These are phyloP conservation scores for Rhabdophis nuchalis DNA, from an alignment of 2,797 vertebrate species.

Conservation along the genomic window DNA sequence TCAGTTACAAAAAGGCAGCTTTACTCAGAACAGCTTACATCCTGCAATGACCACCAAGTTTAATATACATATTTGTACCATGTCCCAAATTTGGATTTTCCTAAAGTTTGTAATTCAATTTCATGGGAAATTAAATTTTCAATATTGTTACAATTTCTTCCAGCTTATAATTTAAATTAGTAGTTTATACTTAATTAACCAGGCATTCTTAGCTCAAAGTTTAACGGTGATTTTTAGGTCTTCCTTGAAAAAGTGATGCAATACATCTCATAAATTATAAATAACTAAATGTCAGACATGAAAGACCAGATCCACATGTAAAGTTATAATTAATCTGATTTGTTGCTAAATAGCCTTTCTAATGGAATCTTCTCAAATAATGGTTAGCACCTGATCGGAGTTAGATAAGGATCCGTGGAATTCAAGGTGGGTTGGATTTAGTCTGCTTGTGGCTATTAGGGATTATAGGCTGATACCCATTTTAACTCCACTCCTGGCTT, in stretches of 20 bases:
- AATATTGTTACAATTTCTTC: neutral
- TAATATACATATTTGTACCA: neutral
- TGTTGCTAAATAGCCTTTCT: too few species aligned
- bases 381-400: too few species aligned
- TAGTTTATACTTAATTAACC: neutral
- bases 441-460: too few species aligned
- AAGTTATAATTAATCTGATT: too few species aligned
- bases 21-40: too few species aligned
- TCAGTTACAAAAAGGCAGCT: too few species aligned
- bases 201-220: neutral
- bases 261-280: neutral
- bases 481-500: too few species aligned
- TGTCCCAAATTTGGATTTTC: neutral
- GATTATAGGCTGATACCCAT: too few species aligned
- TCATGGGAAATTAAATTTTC: neutral
- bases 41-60: neutral
- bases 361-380: too few species aligned
- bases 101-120: neutral
- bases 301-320: too few species aligned
- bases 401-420: too few species aligned
- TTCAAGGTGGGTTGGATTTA: too few species aligned
- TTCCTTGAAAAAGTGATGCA: neutral
- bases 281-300: neutral
- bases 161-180: neutral
- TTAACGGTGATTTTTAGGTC: neutral